A percentile compares a stretch with the other conserved stretches of the same genome.
Evolutionary conservation across 92 coral and sea anemone genomes (phyloP).

Genomic region (Phenganax marumi): DNA sequence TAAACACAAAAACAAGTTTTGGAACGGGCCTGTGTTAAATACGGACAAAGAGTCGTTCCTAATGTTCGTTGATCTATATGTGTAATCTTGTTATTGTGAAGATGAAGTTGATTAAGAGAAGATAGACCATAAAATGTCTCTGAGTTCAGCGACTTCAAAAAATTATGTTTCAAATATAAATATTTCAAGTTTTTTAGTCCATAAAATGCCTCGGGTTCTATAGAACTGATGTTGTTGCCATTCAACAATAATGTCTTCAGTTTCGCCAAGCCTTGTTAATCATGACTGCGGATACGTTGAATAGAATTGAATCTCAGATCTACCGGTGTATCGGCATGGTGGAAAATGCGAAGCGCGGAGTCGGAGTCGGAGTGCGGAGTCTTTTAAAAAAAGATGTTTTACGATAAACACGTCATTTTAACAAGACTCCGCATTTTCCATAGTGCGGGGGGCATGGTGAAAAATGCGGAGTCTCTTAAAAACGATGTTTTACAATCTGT

Average conservation of each 20-base stretch:
- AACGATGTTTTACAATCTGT: too few species aligned
- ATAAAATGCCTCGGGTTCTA: conserved; percentile 73
- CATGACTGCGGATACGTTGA: conserved; percentile 60
- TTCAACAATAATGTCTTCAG: conserved; percentile 77
- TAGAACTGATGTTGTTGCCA: conserved; percentile 61
- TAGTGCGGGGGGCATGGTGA: too few species aligned
- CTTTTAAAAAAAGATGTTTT: too few species aligned
- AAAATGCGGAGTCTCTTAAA: too few species aligned
- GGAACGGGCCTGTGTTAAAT: too few species aligned
- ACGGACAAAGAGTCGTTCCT: too few species aligned
- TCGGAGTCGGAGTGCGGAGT: too few species aligned
- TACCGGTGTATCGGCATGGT: too few species aligned
- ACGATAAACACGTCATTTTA: too few species aligned
- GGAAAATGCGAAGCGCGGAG: too few species aligned
- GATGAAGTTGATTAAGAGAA: conserved; percentile 70
- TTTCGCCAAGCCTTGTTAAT: conserved; percentile 62
- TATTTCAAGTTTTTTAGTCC: conserved; percentile 68
- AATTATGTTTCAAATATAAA: conserved; percentile 70
- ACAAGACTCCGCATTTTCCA: too few species aligned
- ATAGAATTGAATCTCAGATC: conserved; percentile 89
- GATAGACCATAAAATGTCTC: conserved; percentile 62
- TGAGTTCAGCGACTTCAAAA: conserved; percentile 60
- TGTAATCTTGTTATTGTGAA: conserved; percentile 74
- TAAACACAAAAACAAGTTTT: too few species aligned
- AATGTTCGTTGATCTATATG: conserved; percentile 69